These are phyloP conservation scores for Neoarius graeffei DNA, from an alignment of 2,113 vertebrate species.

Conservation along the genomic window DNA sequence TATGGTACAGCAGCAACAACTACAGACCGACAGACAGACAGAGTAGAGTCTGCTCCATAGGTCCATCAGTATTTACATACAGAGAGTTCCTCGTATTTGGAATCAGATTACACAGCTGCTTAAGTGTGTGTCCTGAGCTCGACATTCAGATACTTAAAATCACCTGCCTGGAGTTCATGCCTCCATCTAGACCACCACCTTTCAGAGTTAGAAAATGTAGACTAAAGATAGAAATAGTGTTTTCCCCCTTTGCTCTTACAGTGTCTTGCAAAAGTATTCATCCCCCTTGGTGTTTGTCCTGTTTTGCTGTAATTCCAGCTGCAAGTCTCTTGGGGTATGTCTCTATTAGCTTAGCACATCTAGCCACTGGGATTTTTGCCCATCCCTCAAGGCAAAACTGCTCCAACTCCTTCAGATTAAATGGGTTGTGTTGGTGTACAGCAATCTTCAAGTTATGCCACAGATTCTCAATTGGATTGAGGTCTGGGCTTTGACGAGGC, in stretches of 20 bases:
- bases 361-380: too few species aligned
- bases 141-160: not conserved
- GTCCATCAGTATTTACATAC: not conserved
- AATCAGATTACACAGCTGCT: not conserved
- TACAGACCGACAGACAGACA: not conserved
- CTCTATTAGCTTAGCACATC: too few species aligned
- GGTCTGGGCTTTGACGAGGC: too few species aligned
- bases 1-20: constrained; percentile 75
- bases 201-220: too few species aligned
- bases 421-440: too few species aligned
- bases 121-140: not conserved
- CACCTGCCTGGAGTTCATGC: not conserved
- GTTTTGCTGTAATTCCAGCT: too few species aligned
- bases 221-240: not conserved
- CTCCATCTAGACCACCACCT: not conserved
- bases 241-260: not conserved
- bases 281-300: too few species aligned
- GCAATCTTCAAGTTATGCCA: too few species aligned
- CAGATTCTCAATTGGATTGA: too few species aligned
- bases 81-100: not conserved
- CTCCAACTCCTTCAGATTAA: too few species aligned
- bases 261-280: not conserved
- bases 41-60: not conserved
- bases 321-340: too few species aligned
- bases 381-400: too few species aligned